Evolutionary conservation across 1,140 invertebrate genomes (phyloP), one percentile per base, ranked within the genome.

Genomic region (Pygmarrhopalites habei): DNA sequence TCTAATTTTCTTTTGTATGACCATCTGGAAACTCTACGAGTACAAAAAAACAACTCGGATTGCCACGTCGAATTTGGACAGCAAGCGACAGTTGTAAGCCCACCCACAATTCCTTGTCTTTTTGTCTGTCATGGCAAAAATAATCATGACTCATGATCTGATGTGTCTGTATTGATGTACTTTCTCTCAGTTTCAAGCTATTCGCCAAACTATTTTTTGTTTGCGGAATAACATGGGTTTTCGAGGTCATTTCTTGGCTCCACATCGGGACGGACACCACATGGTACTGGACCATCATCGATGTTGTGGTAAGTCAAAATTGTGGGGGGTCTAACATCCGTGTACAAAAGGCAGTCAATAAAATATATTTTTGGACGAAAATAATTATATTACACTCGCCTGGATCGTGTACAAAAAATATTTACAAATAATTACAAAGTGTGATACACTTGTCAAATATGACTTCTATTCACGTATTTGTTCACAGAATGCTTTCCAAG

Each of bases 401-500:
- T n/a, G n/a, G n/a, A n/a, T n/a, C n/a, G n/a, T n/a, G n/a, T n/a
- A n/a, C n/a, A n/a, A n/a, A n/a, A n/a, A n/a, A n/a, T n/a, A n/a
- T n/a, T n/a, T n/a, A n/a, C n/a, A n/a, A n/a, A n/a, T n/a, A n/a
- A n/a, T n/a, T n/a, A n/a, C n/a, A n/a, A n/a, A n/a, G n/a, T n/a
- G n/a, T n/a, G n/a, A n/a, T n/a, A n/a, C n/a, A n/a, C n/a, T n/a
- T n/a, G n/a, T n/a, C n/a, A n/a, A n/a, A n/a, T n/a, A n/a, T n/a
- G n/a, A n/a, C n/a, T n/a, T n/a, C n/a, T n/a, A n/a, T n/a, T n/a
- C n/a, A n/a, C n/a, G n/a, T n/a, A n/a, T n/a, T n/a, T n/a, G n/a
- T n/a, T n/a, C n/a, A n/a, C n/a, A n/a, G n/a, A 64, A 64, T 59
- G 39, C 59, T 53, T 56, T 58, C 35, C 56, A 59, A 53, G 56